A percentile compares a stretch with the other conserved stretches of the same genome.
Conservation (phyloP, 2,113 vertebrate species). For the Mustelus asterias region DNA sequence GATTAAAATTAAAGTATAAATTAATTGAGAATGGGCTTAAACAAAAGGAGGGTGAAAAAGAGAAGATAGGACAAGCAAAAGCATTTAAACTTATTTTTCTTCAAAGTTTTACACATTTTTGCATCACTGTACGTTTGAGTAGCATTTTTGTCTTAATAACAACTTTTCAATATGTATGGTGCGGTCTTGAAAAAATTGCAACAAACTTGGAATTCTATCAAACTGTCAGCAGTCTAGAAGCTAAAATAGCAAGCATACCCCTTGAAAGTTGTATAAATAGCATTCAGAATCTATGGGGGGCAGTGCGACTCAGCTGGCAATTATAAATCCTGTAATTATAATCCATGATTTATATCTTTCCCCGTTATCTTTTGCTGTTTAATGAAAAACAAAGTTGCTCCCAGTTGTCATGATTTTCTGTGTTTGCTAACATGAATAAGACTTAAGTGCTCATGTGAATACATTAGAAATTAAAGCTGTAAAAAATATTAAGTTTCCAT, state of each 20-base stretch:
- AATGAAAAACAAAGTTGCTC: neutral
- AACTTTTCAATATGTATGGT: neutral
- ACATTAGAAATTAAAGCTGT: neutral
- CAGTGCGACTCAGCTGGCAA: neutral
- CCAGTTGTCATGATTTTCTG: neutral
- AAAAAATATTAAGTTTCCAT: neutral
- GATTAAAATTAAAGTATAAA: neutral
- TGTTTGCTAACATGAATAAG: neutral
- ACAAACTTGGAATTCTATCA: neutral
- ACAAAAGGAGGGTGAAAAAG: neutral
- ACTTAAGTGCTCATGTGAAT: neutral
- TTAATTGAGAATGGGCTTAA: neutral
- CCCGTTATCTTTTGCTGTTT: neutral
- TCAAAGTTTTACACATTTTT: neutral
- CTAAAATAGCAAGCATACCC: neutral
- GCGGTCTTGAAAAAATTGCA: neutral
- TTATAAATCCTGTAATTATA: slow-evolving; percentile 3
- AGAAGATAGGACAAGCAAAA: neutral
- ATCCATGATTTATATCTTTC: neutral
- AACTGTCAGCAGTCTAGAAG: neutral
- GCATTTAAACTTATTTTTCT: neutral
- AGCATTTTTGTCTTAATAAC: neutral
- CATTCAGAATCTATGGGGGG: neutral
- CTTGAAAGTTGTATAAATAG: slow-evolving; percentile 22
- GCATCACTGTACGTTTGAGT: neutral